Conservation (phyloP, 1,140 invertebrate genomes). For the Philopotamus ludificatus region DNA sequence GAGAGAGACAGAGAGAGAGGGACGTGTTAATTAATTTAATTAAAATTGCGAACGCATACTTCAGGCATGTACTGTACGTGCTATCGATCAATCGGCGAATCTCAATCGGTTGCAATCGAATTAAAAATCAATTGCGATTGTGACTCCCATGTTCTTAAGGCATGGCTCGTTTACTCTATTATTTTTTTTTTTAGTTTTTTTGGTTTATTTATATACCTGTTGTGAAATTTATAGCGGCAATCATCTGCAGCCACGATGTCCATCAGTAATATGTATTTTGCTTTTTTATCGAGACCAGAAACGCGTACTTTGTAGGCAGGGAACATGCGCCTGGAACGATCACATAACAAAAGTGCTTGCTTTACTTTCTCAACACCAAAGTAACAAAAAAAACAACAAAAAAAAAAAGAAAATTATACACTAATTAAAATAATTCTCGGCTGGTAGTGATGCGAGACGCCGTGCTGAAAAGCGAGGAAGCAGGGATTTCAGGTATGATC, state of each 20-base stretch:
- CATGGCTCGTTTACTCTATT: slow-evolving; percentile 22
- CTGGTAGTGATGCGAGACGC: slow-evolving; percentile 16
- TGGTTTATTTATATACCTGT: slow-evolving; percentile 62
- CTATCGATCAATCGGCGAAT: no score
- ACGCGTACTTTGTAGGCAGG: slow-evolving; percentile 89
- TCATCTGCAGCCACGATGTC: slow-evolving; percentile 91
- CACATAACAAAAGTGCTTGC: slow-evolving; percentile 55
- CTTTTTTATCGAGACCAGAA: slow-evolving; percentile 89
- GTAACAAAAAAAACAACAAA: slow-evolving; percentile 6
- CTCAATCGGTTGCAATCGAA: no score
- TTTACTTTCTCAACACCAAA: slow-evolving; percentile 21
- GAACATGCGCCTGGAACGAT: slow-evolving; percentile 83
- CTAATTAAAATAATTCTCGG: slow-evolving; percentile 4
- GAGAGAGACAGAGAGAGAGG: no score
- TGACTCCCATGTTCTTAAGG: not conserved
- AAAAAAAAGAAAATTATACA: slow-evolving; percentile 22
- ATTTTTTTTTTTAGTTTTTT: slow-evolving; percentile 13
- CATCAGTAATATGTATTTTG: slow-evolving; percentile 93
- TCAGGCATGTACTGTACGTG: no score
- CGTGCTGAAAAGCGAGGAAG: slow-evolving; percentile 22
- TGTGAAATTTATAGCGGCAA: slow-evolving; percentile 94
- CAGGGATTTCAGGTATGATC: no score
- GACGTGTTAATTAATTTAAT: no score
- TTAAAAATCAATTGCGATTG: no score
- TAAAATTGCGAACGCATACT: no score